phyloP scores from a whole-genome alignment of 2,888 invertebrate genomes.

The Phyto melanocephala region DNA sequence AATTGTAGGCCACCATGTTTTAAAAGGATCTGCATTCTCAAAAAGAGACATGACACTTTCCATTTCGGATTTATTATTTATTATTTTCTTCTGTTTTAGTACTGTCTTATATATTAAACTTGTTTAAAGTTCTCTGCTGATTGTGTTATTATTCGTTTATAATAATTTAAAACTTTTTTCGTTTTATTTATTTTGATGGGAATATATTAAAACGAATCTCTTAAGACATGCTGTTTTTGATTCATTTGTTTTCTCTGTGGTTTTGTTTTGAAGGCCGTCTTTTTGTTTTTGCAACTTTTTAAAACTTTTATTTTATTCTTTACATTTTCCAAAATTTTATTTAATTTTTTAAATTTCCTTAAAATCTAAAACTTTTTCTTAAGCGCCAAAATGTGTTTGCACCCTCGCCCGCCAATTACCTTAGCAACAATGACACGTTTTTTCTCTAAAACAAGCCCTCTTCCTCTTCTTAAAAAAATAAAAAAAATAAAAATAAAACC shows the following conservation, averaged over 20 bases:
- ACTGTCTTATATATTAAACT: too few relatives aligned
- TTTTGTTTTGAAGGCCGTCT: too few relatives aligned
- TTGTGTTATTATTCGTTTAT: not conserved
- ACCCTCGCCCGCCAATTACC: constrained; percentile 31
- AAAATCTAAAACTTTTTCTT: constrained; percentile 6
- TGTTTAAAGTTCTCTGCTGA: not conserved
- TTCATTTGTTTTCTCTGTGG: constrained; percentile 13
- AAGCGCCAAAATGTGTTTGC: not conserved
- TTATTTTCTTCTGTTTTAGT: not conserved
- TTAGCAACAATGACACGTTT: constrained; percentile 9
- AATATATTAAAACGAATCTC: constrained; percentile 32
- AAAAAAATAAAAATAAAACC: constrained; percentile 18
- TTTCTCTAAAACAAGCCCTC: not conserved
- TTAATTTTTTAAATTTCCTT: not conserved
- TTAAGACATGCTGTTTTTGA: constrained; percentile 1
- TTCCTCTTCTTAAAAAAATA: too few relatives aligned
- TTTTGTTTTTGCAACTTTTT: too few relatives aligned
- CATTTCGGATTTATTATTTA: constrained; percentile 68
- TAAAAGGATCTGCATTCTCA: constrained; percentile 78
- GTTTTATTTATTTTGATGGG: not conserved
- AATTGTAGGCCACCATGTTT: constrained; percentile 81
- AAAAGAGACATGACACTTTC: constrained; percentile 75
- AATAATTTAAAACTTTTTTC: constrained; percentile 16
- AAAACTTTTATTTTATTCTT: too few relatives aligned
- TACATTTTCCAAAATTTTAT: not conserved